phyloP scores from a whole-genome alignment of 2,888 invertebrate genomes.

The Tuta absoluta region DNA sequence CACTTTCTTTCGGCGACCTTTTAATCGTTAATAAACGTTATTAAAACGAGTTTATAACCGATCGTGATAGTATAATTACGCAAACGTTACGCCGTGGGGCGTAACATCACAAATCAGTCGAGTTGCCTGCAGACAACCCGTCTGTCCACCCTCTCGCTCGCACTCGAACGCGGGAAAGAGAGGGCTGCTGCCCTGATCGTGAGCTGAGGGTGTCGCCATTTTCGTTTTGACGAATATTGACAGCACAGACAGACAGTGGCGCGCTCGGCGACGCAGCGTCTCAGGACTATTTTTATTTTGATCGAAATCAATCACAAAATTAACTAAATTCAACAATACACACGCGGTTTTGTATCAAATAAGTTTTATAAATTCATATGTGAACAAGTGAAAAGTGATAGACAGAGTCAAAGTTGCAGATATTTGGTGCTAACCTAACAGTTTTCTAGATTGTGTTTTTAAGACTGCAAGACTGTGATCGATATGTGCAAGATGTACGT shows the following conservation, averaged over 20 bases:
- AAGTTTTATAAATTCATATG: constrained; percentile 13
- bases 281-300: constrained; percentile 79
- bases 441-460: constrained; percentile 76
- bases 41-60: constrained; percentile 77
- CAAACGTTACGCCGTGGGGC: constrained; percentile 81
- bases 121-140: constrained; percentile 74
- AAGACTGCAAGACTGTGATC: constrained; percentile 79
- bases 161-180: constrained; percentile 46
- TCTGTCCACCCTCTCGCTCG: constrained; percentile 57
- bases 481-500: constrained; percentile 80
- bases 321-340: constrained; percentile 1
- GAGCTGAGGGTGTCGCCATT: constrained; percentile 86
- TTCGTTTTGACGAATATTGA: constrained; percentile 88
- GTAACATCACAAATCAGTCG: constrained; percentile 81
- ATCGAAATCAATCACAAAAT: constrained; percentile 53
- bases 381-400: constrained; percentile 60
- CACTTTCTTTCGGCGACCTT: constrained; percentile 72
- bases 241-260: constrained; percentile 82
- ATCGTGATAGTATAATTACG: constrained; percentile 76
- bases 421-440: constrained; percentile 78
- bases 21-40: constrained; percentile 73
- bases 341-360: constrained; percentile 14
- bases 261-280: constrained; percentile 78
- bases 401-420: constrained; percentile 51
- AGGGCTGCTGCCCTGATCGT: constrained; percentile 69